phyloP scores from a whole-genome alignment of 2,888 invertebrate species.

The Cosmorhoe ocellata region DNA sequence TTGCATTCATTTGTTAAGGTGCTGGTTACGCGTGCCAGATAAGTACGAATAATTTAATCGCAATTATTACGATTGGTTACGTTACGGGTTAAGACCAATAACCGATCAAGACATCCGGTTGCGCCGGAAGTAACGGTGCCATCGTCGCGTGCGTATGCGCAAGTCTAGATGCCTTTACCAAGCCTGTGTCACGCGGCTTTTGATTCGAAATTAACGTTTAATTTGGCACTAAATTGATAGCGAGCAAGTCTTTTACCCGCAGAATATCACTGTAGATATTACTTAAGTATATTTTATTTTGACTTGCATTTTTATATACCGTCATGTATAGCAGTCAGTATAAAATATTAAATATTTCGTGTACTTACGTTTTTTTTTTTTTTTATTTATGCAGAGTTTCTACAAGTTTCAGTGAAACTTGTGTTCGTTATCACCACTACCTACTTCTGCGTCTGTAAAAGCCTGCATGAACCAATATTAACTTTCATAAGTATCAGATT shows the following conservation, averaged over 20 bases:
- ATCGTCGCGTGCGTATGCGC: conserved; percentile 56
- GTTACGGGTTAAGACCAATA: conserved; percentile 27
- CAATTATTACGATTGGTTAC: conserved; percentile 22
- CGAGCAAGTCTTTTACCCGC: no score
- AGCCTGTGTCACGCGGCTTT: conserved; percentile 1
- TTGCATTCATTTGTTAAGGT: conserved; percentile 13
- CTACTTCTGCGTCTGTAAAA: background rate
- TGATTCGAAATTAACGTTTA: no score
- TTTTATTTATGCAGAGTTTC: no score
- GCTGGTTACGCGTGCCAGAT: conserved; percentile 19
- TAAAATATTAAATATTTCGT: no score
- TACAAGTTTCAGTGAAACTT: background rate
- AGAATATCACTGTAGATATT: no score
- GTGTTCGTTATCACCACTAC: background rate
- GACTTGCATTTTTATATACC: no score
- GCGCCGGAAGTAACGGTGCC: conserved; percentile 66
- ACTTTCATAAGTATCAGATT: conserved; percentile 5
- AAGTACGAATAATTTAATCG: conserved; percentile 17
- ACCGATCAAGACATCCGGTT: conserved; percentile 48
- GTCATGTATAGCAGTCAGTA: no score
- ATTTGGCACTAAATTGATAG: background rate
- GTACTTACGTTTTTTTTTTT: no score
- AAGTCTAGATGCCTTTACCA: conserved; percentile 9
- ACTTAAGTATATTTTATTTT: no score
- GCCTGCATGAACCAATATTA: background rate